These are phyloP conservation scores for Chlorospingus semifuscus DNA, from an alignment of 2,797 vertebrate species.

Conservation along the genomic window DNA sequence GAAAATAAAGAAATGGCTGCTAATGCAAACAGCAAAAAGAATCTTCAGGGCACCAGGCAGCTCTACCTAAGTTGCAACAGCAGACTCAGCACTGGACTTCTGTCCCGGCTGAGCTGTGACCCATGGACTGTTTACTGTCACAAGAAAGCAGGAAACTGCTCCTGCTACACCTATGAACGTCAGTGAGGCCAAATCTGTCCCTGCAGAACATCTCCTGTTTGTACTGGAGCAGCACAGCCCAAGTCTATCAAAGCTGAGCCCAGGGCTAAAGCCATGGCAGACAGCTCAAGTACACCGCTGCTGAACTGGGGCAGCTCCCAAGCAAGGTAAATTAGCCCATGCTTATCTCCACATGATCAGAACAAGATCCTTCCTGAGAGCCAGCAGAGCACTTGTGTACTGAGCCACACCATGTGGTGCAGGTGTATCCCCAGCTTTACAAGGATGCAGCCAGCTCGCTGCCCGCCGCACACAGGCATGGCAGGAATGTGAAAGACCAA, in stretches of 20 bases:
- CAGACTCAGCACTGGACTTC: not conserved
- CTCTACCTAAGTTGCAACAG: not conserved
- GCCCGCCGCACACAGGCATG: rapidly evolving
- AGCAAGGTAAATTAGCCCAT: not conserved
- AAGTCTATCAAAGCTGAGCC: not conserved
- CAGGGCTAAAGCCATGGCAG: not conserved
- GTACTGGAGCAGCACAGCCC: not conserved
- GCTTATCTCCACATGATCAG: not conserved
- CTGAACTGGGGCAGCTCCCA: not conserved
- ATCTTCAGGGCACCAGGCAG: not conserved
- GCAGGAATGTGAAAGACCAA: not conserved
- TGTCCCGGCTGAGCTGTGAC: not conserved
- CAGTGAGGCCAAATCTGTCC: not conserved
- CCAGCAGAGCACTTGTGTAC: not conserved
- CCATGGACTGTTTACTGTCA: not conserved
- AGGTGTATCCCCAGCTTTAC: not conserved
- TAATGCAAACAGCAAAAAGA: not conserved
- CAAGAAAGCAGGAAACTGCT: not conserved
- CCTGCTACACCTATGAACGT: not conserved
- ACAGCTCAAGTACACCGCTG: not conserved
- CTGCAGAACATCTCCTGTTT: not conserved
- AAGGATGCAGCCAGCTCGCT: not conserved
- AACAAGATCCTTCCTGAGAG: not conserved
- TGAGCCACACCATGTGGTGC: rapidly evolving
- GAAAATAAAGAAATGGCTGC: not conserved